A percentile compares a stretch with the other conserved stretches of the same genome.
phyloP scores from a whole-genome alignment of 2,888 invertebrate genomes.

The Drosophila picticornis region DNA sequence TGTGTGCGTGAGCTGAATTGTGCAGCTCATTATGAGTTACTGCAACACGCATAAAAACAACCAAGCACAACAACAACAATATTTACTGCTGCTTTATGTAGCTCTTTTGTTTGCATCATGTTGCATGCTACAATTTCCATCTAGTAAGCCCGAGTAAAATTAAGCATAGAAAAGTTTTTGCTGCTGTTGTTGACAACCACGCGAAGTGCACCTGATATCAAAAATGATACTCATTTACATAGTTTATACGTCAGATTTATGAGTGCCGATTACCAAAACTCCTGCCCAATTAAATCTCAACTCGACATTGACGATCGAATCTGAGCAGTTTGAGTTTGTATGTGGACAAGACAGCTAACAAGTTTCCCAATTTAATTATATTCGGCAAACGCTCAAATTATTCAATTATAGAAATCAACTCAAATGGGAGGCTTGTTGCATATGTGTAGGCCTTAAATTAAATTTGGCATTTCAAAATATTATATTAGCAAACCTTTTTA shows the following conservation, averaged over 20 bases:
- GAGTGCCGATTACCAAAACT: conserved; percentile 20
- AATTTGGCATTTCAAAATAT: rapidly evolving
- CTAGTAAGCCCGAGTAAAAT: conserved; percentile 12
- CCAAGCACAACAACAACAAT: conserved; percentile 11
- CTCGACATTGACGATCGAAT: neutral
- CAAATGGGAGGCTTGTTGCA: neutral
- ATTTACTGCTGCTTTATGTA: neutral
- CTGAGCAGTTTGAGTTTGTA: neutral
- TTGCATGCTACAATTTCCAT: conserved; percentile 38
- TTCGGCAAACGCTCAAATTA: too few species aligned
- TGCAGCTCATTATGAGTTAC: conserved; percentile 52
- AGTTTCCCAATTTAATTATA: too few species aligned
- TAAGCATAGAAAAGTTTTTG: too few species aligned
- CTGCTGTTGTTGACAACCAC: conserved; percentile 10
- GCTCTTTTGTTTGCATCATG: conserved; percentile 30
- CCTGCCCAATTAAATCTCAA: conserved; percentile 7
- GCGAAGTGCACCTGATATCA: conserved; percentile 17
- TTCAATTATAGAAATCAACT: neutral
- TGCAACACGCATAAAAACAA: conserved; percentile 1
- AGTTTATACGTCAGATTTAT: neutral
- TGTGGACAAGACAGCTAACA: neutral
- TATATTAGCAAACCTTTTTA: neutral
- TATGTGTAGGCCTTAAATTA: neutral
- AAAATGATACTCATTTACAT: conserved; percentile 14
- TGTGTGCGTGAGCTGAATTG: neutral